Evolutionary conservation across 2,888 invertebrate species (phyloP).

Genomic region (Hyles lineata): DNA sequence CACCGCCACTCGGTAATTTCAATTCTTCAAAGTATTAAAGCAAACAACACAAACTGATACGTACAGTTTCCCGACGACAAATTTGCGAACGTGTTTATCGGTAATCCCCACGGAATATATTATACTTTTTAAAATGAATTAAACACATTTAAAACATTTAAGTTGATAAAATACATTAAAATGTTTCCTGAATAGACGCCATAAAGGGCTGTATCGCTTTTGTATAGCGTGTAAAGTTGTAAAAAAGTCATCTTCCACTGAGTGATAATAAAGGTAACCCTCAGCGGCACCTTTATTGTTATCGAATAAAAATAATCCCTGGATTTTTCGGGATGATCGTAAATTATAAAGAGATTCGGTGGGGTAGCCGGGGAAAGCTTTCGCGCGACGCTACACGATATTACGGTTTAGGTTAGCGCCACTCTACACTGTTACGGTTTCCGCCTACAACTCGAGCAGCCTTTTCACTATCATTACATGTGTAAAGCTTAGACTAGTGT

Average conservation of each 20-base stretch:
- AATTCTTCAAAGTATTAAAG: conserved; percentile 44
- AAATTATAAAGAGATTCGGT: conserved; percentile 80
- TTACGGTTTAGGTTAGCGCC: conserved; percentile 28
- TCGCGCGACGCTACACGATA: conserved; percentile 43
- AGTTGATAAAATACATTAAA: background rate
- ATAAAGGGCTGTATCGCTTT: background rate
- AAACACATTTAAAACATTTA: background rate
- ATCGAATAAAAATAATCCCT: conserved; percentile 84
- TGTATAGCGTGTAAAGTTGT: conserved; percentile 51
- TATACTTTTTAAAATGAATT: conserved; percentile 2
- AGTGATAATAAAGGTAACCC: conserved; percentile 85
- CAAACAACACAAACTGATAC: conserved; percentile 2
- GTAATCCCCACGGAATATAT: background rate
- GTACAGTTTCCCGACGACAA: background rate
- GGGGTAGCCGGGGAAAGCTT: conserved; percentile 61
- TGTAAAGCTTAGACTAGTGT: background rate
- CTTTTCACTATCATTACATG: conserved; percentile 2
- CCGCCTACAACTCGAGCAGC: conserved; percentile 1
- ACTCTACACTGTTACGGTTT: conserved; percentile 15
- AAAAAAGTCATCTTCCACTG: conserved; percentile 75
- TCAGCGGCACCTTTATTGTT: conserved; percentile 82
- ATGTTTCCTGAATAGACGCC: background rate
- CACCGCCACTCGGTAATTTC: conserved; percentile 38
- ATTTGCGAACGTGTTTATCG: conserved; percentile 1
- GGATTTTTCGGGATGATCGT: conserved; percentile 83